Conservation (phyloP, 2,797 vertebrate genomes). For the Lagodon rhomboides region DNA sequence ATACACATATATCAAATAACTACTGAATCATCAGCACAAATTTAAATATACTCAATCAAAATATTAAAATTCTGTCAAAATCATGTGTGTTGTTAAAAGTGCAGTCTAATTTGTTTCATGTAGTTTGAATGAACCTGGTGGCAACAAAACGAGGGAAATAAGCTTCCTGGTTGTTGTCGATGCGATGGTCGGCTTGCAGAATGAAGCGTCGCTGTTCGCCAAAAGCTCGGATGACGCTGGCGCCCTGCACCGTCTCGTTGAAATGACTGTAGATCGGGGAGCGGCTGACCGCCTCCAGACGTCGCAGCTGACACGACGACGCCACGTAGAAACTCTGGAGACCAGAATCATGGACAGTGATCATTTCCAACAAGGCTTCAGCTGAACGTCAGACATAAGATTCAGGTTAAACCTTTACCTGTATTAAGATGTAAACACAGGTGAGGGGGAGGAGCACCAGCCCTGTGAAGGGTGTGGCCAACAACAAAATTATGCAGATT, state of each 20-base stretch:
- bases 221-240: constrained; percentile 88
- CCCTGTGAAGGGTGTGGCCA: constrained; percentile 88
- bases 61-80: background rate
- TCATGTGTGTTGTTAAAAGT: too few species aligned
- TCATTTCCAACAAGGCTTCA: too few species aligned
- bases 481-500: constrained; percentile 88
- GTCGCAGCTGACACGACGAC: constrained; percentile 92
- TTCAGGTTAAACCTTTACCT: constrained; percentile 80
- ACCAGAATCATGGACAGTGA: background rate
- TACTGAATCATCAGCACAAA: background rate
- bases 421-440: constrained; percentile 88
- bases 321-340: constrained; percentile 90
- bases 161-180: constrained; percentile 89
- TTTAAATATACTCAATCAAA: background rate
- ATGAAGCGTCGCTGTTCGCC: constrained; percentile 86
- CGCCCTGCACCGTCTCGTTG: constrained; percentile 91
- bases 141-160: constrained; percentile 91
- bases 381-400: background rate
- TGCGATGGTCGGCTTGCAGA: constrained; percentile 77
- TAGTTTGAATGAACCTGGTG: constrained; percentile 86
- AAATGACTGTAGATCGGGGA: constrained; percentile 92
- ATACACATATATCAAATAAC: background rate
- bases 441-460: constrained; percentile 89
- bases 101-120: background rate
- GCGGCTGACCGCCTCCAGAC: constrained; percentile 90